Percentiles rank a stretch among this genome's conserved stretches.
Evolutionary conservation across 2,113 vertebrate genomes (phyloP).

Genomic region (Dipodomys spectabilis): DNA sequence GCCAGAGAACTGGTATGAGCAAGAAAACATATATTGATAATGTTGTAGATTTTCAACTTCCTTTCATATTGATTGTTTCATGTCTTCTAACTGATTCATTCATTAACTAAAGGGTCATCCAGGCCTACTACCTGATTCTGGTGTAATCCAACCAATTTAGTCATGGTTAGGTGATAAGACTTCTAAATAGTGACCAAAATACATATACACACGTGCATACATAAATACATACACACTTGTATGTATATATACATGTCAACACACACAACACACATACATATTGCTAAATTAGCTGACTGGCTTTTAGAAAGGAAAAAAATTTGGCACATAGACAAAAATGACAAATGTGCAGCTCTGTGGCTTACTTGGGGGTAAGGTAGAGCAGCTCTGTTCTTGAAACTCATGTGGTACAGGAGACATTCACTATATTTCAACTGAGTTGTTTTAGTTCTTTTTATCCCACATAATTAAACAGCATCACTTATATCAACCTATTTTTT

Average conservation of each 20-base stretch:
- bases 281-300: slow-evolving; percentile 16
- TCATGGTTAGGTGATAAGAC: background rate
- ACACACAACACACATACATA: background rate
- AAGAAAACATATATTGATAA: background rate
- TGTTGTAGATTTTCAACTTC: background rate
- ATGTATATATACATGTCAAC: too few species aligned
- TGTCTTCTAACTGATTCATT: background rate
- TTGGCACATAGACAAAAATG: slow-evolving; percentile 19
- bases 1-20: background rate
- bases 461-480: background rate
- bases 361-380: background rate
- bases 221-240: background rate
- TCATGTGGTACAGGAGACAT: background rate
- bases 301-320: background rate
- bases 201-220: background rate
- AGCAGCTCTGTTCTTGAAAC: slow-evolving; percentile 14
- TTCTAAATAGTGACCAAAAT: background rate
- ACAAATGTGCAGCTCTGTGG: background rate
- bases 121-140: background rate
- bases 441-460: slow-evolving; percentile 26
- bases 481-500: background rate
- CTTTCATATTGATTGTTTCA: slow-evolving; percentile 7
- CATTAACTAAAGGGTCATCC: background rate
- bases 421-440: slow-evolving; percentile 17
- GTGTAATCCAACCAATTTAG: background rate